phyloP scores from a whole-genome alignment of 2,797 vertebrate species.

The Enteromius afrohamiltoni region DNA sequence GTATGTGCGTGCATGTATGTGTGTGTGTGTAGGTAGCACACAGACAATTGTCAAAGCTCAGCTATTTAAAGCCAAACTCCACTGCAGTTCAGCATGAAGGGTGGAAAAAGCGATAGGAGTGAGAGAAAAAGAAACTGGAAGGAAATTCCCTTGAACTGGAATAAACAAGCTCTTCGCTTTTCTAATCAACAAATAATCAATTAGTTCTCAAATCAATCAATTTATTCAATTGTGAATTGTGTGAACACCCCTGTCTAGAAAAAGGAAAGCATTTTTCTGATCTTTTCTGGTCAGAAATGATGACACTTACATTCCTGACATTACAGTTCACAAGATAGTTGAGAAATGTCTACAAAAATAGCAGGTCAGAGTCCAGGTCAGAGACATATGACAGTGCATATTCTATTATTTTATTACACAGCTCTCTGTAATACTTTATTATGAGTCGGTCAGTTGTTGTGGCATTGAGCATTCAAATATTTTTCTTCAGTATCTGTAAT shows the following conservation, averaged over 20 bases:
- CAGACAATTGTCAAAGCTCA: slow-evolving; percentile 60
- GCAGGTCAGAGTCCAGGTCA: not conserved
- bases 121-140: slow-evolving; percentile 33
- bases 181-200: not conserved
- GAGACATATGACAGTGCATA: not conserved
- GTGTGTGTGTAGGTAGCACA: slow-evolving; percentile 54
- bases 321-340: not conserved
- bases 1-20: slow-evolving; percentile 39
- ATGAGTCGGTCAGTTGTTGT: not conserved
- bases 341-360: not conserved
- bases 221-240: not conserved
- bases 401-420: not conserved
- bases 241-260: not conserved
- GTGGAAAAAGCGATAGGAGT: slow-evolving; percentile 19
- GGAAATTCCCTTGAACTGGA: slow-evolving; percentile 29
- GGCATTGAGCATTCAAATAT: not conserved
- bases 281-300: too few relatives aligned
- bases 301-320: not conserved
- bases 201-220: not conserved
- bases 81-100: slow-evolving; percentile 54
- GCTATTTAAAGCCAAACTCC: slow-evolving; percentile 65
- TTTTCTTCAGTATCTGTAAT: too few relatives aligned
- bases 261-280: too few relatives aligned
- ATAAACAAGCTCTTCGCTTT: not conserved
- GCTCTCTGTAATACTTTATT: not conserved